phyloP scores from a whole-genome alignment of 1,140 invertebrate species.

The Himalopsyche phryganea region DNA sequence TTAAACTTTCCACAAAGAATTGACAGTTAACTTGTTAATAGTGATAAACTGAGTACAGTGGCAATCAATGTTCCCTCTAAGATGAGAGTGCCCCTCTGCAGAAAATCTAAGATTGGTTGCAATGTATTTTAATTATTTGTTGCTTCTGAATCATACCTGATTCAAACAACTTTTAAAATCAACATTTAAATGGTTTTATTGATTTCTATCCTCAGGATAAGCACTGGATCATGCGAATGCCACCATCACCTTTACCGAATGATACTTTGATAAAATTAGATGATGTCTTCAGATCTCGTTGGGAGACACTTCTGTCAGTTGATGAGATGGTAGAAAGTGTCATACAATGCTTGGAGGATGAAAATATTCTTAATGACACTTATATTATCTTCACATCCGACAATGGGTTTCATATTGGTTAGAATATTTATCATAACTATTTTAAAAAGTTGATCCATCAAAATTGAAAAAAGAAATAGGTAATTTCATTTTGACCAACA shows the following conservation, averaged over 20 bases:
- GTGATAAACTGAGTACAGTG: too few relatives aligned
- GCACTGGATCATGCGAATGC: constrained; percentile 74
- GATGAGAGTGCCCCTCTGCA: too few relatives aligned
- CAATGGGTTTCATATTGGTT: constrained; percentile 86
- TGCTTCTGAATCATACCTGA: too few relatives aligned
- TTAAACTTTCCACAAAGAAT: not conserved
- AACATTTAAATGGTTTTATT: too few relatives aligned
- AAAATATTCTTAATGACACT: constrained; percentile 64
- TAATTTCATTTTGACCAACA: too few relatives aligned
- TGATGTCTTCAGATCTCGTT: constrained; percentile 63
- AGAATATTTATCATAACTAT: too few relatives aligned
- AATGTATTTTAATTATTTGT: too few relatives aligned
- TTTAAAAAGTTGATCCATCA: too few relatives aligned
- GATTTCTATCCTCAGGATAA: constrained; percentile 67
- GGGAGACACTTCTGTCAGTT: constrained; percentile 78
- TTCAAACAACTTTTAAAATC: too few relatives aligned
- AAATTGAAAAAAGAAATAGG: too few relatives aligned
- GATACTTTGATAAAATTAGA: constrained; percentile 60
- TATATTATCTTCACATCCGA: constrained; percentile 83
- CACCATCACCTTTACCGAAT: constrained; percentile 59
- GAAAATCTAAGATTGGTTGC: too few relatives aligned
- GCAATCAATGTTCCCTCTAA: too few relatives aligned
- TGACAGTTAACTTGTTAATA: not conserved
- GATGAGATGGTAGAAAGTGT: constrained; percentile 77
- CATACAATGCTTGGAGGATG: constrained; percentile 54